phyloP scores from a whole-genome alignment of 2,113 vertebrate genomes.

The Pyxicephalus adspersus region DNA sequence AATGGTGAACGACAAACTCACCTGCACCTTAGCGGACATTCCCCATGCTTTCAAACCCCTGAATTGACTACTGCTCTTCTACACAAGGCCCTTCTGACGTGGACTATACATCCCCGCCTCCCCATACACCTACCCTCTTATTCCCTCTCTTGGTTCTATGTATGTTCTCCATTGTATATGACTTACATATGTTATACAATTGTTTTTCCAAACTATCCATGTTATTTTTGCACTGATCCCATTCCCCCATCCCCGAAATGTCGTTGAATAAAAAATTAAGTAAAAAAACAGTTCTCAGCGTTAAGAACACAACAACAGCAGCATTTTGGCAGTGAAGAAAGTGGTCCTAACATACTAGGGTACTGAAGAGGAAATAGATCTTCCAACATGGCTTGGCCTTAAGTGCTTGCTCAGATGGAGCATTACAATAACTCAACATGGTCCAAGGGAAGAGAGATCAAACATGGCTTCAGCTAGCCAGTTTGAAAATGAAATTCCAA shows the following conservation, averaged over 20 bases:
- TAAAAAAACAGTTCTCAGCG: constrained; percentile 23
- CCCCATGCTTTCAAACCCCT: no score
- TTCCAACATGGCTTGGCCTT: constrained; percentile 14
- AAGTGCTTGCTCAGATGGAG: not conserved
- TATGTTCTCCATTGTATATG: constrained; percentile 49
- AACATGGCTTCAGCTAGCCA: constrained; percentile 23
- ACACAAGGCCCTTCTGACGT: no score
- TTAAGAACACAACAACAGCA: not conserved
- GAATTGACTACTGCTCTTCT: no score
- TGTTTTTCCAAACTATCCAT: no score
- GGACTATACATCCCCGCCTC: no score
- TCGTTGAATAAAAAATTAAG: constrained; percentile 27
- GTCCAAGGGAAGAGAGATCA: not conserved
- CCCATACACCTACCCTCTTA: not conserved
- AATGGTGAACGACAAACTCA: no score
- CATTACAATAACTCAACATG: not conserved
- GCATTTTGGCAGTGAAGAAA: constrained; percentile 29
- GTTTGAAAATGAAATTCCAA: not conserved
- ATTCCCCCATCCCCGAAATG: no score
- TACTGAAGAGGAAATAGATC: constrained; percentile 37
- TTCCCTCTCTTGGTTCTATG: not conserved
- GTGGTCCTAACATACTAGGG: not conserved
- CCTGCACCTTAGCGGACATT: no score
- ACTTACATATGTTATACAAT: no score
- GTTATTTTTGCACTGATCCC: no score